Percentiles rank a stretch among this genome's conserved stretches.
Conservation (phyloP, 2,113 vertebrate genomes). For the Oxyura jamaicensis region DNA sequence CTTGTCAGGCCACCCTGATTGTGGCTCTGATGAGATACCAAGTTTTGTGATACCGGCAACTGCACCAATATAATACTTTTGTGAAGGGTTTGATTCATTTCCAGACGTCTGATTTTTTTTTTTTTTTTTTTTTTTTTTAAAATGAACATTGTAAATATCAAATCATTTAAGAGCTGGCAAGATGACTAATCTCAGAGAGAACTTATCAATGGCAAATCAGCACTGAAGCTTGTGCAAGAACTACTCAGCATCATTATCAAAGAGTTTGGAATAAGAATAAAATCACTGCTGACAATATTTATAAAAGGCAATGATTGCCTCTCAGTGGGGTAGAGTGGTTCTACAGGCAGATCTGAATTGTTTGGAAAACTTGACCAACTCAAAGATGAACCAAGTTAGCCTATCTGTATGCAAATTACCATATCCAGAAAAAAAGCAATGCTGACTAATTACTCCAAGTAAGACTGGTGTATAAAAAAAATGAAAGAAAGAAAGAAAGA, state of each 20-base stretch:
- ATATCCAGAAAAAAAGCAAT: neutral
- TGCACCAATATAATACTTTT: neutral
- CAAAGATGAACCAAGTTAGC: neutral
- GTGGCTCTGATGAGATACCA: neutral
- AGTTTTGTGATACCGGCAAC: neutral
- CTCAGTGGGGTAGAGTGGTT: neutral
- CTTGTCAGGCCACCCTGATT: slow-evolving; percentile 13
- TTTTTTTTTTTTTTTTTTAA: neutral
- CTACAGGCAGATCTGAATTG: neutral
- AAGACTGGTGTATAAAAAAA: neutral
- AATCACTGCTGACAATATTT: neutral
- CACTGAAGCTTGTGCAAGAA: neutral
- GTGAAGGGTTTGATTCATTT: neutral
- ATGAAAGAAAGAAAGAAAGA: no score
- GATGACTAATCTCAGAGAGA: neutral
- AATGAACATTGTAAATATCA: neutral
- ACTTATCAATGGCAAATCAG: neutral
- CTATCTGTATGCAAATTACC: neutral
- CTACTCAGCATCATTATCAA: rapidly evolving
- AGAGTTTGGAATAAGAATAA: neutral
- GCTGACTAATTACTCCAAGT: neutral
- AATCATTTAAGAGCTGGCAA: neutral
- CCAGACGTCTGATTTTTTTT: neutral
- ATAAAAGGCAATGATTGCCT: neutral
- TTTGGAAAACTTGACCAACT: neutral